Base-by-base conservation (phyloP, 2,888 invertebrate genomes). In the Leptopilina myrica region DNA sequence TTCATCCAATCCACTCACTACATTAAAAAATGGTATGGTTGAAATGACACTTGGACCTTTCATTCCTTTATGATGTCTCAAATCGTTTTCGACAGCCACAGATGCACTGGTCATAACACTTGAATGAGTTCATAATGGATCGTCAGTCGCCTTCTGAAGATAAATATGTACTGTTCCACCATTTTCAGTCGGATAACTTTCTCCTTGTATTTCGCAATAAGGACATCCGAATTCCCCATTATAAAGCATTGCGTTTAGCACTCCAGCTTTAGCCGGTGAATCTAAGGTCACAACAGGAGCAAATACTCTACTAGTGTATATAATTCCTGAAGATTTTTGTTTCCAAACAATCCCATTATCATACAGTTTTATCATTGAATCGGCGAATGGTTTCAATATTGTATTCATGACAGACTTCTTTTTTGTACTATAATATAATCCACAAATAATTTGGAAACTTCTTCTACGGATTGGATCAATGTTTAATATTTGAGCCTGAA, bases 401-500 rank as follows among this genome's bases (percentile, higher is more conserved):
- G 76, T 49, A 4, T 66, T 69, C n/a, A 76, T 76, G n/a, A 73
- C 76, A 49, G 80, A 69, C 33, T 81, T 78, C 53, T 76, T 53
- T 20, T 73, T 64, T 43, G n/a, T 33, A 73, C 77, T 81, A 62
- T 81, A 81, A 46, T 81, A 78, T 46, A 81, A 12, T 7, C 78
- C 81, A 64, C 11, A n/a, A 20, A 79, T 64, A 46, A 79, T 69
- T 65, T 76, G 73, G 20, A 56, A 79, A 14, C 65, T 69, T 64
- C 76, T 46, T 76, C 81, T 75, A 40, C 33, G 20, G 26, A 77
- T 20, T 14, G 79, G 67, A 40, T 78, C 56, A 20, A 81, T 77
- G 73, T 79, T 79, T 0, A 78, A 1, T 64, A 81, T 76, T 77
- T 79, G 76, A 8, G 46, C 73, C 64, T 78, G 79, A 5, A 81